Evolutionary conservation across 2,888 invertebrate species (phyloP), one percentile per base, ranked within the genome.

Genomic region (Caenorhabditis becei): DNA sequence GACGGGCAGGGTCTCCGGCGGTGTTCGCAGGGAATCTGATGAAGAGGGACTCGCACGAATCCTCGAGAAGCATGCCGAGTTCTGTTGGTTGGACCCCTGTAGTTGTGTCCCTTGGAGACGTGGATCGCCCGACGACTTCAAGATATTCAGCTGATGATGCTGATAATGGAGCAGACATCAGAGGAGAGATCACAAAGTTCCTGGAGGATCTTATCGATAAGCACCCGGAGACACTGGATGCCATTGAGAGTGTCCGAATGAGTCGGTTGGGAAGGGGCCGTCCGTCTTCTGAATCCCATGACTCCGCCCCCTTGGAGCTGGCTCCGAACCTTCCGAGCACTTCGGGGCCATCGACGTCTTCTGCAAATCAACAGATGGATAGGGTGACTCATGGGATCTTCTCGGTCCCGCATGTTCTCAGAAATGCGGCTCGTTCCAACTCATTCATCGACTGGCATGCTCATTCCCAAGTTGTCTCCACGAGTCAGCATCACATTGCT

Each of bases 161-260:
- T 32, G 78, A 80, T 35, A 82, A 62, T 71, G 70, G 77, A 49
- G 70, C 83, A 20, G 87, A 90, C 59, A 82, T 89, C 54, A 87
- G 87, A 59, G 86, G 75, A 20, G 88, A 91, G 69, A 88, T 91
- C 67, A 87, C 88, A 5, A 84, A 86, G 47, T 89, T 91, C 47
- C 78, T 91, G 24, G 91, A 91, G 74, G 89, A 91, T 44, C 77
- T 91, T n/a, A 88, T 91, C 44, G 90, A 90, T 18, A 87, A 86
- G 58, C 91, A 91, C 78, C 91, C 91, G 11, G 91, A 90, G 63
- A 89, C 91, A 8, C 66, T 90, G 51, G 89, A 91, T 61, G 91
- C 88, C 4, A 89, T 91, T 49, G 91, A 91, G 66, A 89, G 75
- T 61, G 89, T 91, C 14, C 83, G 89, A 49, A 77, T 84, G 83